A percentile compares a stretch with the other conserved stretches of the same genome.
phyloP scores from a whole-genome alignment of 1,140 invertebrate species.

The Lanistes nyassanus region DNA sequence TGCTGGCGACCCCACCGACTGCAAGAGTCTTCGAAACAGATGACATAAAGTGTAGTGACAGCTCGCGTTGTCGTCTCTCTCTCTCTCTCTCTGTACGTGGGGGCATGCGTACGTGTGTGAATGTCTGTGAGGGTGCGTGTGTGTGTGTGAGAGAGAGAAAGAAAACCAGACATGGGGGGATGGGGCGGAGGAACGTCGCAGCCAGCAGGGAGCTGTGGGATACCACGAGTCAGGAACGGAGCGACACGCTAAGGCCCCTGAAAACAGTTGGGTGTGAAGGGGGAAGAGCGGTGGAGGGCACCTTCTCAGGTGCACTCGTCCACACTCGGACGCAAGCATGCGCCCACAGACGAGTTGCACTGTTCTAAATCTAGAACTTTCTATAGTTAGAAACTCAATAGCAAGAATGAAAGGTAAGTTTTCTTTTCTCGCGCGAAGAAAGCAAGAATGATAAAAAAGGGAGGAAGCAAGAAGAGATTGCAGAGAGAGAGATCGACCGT shows the following conservation, averaged over 20 bases:
- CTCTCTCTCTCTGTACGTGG: slow-evolving; percentile 11
- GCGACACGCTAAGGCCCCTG: background rate
- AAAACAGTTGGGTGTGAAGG: too few species aligned
- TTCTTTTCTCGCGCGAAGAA: background rate
- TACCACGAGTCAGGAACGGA: background rate
- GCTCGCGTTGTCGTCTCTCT: background rate
- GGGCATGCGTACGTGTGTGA: slow-evolving; percentile 1
- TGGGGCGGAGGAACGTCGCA: background rate
- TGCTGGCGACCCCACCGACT: background rate
- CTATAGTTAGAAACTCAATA: background rate
- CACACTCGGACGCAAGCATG: background rate
- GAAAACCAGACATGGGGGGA: background rate
- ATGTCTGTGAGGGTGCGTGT: background rate
- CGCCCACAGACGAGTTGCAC: background rate
- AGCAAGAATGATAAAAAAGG: background rate
- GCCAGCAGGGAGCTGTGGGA: background rate
- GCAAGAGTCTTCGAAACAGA: background rate
- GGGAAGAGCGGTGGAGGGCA: too few species aligned
- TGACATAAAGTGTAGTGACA: too few species aligned
- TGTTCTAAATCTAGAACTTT: background rate
- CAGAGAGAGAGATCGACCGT: background rate
- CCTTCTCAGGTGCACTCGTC: background rate
- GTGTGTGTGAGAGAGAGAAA: slow-evolving; percentile 2
- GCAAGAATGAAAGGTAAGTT: background rate
- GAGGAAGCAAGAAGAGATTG: background rate